Percentiles rank a stretch among this genome's conserved stretches.
phyloP scores from a whole-genome alignment of 2,797 vertebrate species.

The Todus mexicanus region DNA sequence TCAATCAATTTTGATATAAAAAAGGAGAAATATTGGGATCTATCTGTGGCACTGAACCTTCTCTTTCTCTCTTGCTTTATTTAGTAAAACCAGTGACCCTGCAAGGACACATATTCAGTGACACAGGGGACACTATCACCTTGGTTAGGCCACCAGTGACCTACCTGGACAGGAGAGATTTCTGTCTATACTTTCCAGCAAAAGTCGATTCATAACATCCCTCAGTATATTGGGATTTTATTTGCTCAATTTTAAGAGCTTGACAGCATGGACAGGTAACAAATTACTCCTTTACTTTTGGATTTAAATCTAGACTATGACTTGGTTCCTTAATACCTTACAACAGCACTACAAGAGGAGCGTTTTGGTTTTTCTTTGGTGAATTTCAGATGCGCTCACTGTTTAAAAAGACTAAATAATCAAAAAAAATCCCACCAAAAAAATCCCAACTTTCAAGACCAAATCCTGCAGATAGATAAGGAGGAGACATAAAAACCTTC shows the following conservation, averaged over 20 bases:
- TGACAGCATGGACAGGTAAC: not conserved
- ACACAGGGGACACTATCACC: not conserved
- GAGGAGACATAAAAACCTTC: not conserved
- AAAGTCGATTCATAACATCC: not conserved
- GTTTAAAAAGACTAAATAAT: not conserved
- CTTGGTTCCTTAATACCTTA: not conserved
- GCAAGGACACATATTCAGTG: not conserved
- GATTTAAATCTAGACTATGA: not conserved
- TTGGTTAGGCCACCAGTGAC: not conserved
- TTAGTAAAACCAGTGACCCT: not conserved
- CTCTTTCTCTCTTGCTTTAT: not conserved
- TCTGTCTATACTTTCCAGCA: not conserved
- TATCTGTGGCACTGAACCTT: not conserved
- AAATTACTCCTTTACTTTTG: not conserved
- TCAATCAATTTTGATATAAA: not conserved
- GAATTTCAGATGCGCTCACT: not conserved
- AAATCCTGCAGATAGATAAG: not conserved
- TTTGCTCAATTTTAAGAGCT: not conserved
- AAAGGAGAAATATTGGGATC: not conserved
- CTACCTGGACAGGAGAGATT: not conserved
- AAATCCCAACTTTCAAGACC: not conserved
- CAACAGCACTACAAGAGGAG: not conserved
- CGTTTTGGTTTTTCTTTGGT: not conserved
- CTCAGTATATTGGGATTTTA: not conserved
- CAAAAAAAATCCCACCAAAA: not conserved